Evolutionary conservation across 2,797 vertebrate species (phyloP).

Genomic region (Crenichthys baileyi): DNA sequence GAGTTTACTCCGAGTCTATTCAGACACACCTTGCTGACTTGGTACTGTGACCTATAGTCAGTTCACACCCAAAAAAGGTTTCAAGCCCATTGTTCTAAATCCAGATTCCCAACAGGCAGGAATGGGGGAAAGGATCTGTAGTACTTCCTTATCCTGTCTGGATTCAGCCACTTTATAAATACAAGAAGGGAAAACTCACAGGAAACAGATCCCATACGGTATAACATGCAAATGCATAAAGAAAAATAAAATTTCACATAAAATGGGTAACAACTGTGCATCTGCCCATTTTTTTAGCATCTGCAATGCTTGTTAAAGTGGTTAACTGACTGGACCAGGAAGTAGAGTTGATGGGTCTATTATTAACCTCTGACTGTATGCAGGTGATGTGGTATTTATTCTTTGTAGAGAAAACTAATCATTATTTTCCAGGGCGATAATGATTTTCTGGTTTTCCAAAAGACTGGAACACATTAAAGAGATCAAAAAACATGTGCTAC

Average conservation of each 20-base stretch:
- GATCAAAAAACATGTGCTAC: background rate
- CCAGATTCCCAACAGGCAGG: slow-evolving; percentile 63
- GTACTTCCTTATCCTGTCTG: slow-evolving; percentile 57
- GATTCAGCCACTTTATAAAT: slow-evolving; percentile 34
- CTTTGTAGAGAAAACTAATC: too few relatives aligned
- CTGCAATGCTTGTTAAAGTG: background rate
- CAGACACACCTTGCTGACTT: slow-evolving; percentile 65
- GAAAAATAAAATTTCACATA: background rate
- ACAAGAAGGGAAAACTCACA: slow-evolving; percentile 33
- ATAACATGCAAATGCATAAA: background rate
- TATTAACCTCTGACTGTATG: background rate
- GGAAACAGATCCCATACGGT: slow-evolving; percentile 39
- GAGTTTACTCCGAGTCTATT: slow-evolving; percentile 29
- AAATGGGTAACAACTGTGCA: too few relatives aligned
- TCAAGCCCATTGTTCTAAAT: slow-evolving; percentile 66
- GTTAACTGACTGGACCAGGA: background rate
- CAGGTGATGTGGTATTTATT: too few relatives aligned
- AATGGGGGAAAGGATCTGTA: slow-evolving; percentile 60
- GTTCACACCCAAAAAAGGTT: slow-evolving; percentile 48
- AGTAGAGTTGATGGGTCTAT: background rate
- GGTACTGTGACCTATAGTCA: slow-evolving; percentile 50
- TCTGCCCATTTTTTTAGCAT: background rate
- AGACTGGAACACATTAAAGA: background rate
- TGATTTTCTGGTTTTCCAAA: background rate
- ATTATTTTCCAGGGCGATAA: too few relatives aligned